Evolutionary conservation across 2,797 vertebrate genomes (phyloP), one percentile per base, ranked within the genome.

Genomic region (Neosalanx taihuensis): DNA sequence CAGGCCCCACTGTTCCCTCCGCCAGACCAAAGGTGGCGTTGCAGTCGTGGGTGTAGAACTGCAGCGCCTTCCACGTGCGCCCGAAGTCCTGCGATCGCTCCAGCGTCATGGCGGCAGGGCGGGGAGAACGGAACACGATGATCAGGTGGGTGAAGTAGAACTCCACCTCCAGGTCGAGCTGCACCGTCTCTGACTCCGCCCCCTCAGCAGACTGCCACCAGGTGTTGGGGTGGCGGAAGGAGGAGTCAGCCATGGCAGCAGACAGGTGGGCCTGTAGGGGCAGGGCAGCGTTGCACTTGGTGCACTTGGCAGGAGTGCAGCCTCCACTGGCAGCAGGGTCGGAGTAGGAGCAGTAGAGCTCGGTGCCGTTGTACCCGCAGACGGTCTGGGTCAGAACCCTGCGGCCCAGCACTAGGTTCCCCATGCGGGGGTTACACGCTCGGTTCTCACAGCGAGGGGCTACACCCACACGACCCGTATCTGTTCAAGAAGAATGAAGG

Each of bases 141-240:
- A 99, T 99, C 79, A 99, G 88, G 76, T 99, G 98, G 1, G 97
- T 98, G 89, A 99, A 96, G 89, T 96, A 98, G 91, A 99, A 99
- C 83, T 94, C 84, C 0, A 93, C 86, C 90, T 98, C 98, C 85
- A 99, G 89, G 87, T 99, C 94, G 84, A 99, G 87, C 83, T 92
- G 95, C 81, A 97, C 90, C 74, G 87, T 95, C 86, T 99, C 98
- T 0, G 72, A 87, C 66, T 88, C 80, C 5, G 82, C 89, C 0
- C 91, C 92, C 72, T 83, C 91, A 0, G 95, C 93, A 0, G 97
- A 97, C 88, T 98, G 98, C 97, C 98, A 99, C 98, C 98, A 99
- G 0, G 96, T 98, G 78, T 93, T 91, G 2, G 97, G 97, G 77
- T 92, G 92, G 35, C 90, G 93, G 90, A 99, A 99, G 1, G 97